Conservation (phyloP, 1,140 invertebrate species). For the Heliconius congener region DNA sequence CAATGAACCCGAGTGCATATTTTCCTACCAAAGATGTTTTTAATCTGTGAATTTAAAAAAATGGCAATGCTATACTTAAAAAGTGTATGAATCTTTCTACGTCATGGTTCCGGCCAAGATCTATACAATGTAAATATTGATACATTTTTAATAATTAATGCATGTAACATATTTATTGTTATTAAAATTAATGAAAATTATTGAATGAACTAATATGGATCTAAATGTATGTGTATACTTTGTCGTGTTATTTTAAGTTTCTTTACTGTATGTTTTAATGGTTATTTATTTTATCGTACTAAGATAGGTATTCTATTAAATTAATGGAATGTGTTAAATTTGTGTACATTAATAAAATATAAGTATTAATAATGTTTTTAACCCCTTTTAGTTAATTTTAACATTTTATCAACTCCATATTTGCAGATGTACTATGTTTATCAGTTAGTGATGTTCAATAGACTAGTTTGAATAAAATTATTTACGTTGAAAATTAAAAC, state of each 20-base stretch:
- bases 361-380: constrained; percentile 66
- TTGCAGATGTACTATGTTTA: constrained; percentile 81
- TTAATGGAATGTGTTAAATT: constrained; percentile 67
- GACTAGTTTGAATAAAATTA: constrained; percentile 82
- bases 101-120: constrained; percentile 16
- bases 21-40: constrained; percentile 36
- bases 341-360: constrained; percentile 74
- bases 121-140: constrained; percentile 37
- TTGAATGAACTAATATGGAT: constrained; percentile 24
- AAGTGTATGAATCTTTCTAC: constrained; percentile 20
- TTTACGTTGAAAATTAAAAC: constrained; percentile 81
- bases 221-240: constrained; percentile 37
- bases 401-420: constrained; percentile 73
- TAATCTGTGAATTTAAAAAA: background rate
- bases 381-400: constrained; percentile 57
- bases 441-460: constrained; percentile 82
- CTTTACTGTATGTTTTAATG: constrained; percentile 65
- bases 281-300: constrained; percentile 74
- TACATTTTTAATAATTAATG: constrained; percentile 30
- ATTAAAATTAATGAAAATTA: constrained; percentile 17
- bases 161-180: constrained; percentile 29
- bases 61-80: constrained; percentile 28
- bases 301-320: constrained; percentile 73
- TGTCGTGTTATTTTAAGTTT: constrained; percentile 53
- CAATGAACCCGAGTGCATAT: background rate